Percentiles rank a stretch among this genome's conserved stretches.
Conservation (phyloP, 2,797 vertebrate genomes). For the Leuciscus waleckii region DNA sequence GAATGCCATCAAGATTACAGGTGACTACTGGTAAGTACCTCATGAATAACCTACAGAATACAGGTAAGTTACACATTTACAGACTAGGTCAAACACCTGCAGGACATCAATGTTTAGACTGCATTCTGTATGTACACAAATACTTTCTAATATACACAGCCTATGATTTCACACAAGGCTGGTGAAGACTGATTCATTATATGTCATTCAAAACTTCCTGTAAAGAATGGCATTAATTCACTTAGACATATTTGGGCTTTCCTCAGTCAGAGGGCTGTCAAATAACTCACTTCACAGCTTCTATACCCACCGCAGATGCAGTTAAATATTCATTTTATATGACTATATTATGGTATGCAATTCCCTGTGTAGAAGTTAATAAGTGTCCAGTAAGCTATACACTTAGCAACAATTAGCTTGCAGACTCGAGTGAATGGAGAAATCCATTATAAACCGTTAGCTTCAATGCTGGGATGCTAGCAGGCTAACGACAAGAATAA, state of each 20-base stretch:
- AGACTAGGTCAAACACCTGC: neutral
- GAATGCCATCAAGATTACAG: neutral
- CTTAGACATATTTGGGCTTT: neutral
- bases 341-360: neutral
- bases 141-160: neutral
- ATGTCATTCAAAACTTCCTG: neutral
- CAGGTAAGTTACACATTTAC: neutral
- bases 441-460: constrained; percentile 33
- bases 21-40: neutral
- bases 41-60: neutral
- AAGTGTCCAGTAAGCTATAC: neutral
- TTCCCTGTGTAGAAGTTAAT: neutral
- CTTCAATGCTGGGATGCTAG: constrained; percentile 11
- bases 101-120: neutral
- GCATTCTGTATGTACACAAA: no score
- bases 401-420: constrained; percentile 26
- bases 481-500: neutral
- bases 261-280: neutral
- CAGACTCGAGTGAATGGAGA: constrained; percentile 24
- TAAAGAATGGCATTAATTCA: neutral
- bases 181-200: neutral
- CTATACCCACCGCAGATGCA: neutral
- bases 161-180: neutral
- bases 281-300: neutral
- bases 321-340: neutral